A percentile compares a stretch with the other conserved stretches of the same genome.
These are phyloP conservation scores for Atethmia centrago DNA, from an alignment of 2,888 invertebrate genomes.

Conservation along the genomic window DNA sequence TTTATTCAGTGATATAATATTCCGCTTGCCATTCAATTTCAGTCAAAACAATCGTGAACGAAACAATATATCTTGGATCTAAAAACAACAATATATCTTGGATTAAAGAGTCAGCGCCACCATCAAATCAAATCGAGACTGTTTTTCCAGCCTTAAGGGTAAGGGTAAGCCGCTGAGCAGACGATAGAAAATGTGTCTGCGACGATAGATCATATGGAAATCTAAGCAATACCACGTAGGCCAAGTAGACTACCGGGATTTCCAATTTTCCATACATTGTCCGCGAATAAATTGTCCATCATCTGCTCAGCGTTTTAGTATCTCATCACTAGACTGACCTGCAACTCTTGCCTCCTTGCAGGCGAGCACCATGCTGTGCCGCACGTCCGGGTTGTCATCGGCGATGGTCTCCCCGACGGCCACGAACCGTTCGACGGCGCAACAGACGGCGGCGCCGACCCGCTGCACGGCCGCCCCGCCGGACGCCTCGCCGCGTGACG, in stretches of 20 bases:
- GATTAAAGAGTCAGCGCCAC: neutral
- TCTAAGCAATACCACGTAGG: neutral
- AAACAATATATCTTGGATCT: neutral
- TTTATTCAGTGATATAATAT: neutral
- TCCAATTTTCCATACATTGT: neutral
- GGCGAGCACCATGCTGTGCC: constrained; percentile 99
- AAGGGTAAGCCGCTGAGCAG: neutral
- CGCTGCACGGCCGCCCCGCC: constrained; percentile 93
- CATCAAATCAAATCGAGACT: neutral
- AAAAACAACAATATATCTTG: neutral
- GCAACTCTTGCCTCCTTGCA: constrained; percentile 99
- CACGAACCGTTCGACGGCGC: constrained; percentile 99
- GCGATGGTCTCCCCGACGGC: constrained; percentile 99
- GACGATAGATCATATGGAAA: neutral
- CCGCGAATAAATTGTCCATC: neutral
- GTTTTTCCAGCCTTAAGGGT: neutral
- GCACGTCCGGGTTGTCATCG: constrained; percentile 99
- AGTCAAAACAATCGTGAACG: neutral
- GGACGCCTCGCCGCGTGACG: constrained; percentile 93
- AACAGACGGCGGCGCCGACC: constrained; percentile 98
- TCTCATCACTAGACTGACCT: constrained; percentile 91
- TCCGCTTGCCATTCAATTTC: neutral
- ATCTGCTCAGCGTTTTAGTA: neutral
- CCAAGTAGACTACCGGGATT: neutral
- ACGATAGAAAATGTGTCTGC: neutral